Evolutionary conservation across 2,113 vertebrate genomes (phyloP).

Genomic region (Forbesichthys papilliferus): DNA sequence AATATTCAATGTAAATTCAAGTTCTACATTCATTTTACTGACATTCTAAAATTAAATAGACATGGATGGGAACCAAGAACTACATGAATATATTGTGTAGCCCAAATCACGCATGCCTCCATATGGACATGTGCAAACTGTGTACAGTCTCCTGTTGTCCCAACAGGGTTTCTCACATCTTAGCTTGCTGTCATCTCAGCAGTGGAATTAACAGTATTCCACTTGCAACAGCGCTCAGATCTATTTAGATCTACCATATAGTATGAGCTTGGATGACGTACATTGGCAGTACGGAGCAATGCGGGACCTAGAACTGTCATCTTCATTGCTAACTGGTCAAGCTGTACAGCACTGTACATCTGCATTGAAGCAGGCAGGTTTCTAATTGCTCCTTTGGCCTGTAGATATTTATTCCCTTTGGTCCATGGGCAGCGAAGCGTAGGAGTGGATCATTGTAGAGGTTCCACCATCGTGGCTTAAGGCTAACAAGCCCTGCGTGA

Average conservation of each 20-base stretch:
- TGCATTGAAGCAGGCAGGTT: constrained; percentile 9
- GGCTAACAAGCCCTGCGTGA: constrained; percentile 31
- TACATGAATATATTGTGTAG: too few species aligned
- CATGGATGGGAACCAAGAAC: too few species aligned
- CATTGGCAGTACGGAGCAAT: neutral
- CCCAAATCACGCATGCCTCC: neutral
- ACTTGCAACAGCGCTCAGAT: neutral
- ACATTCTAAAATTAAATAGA: too few species aligned
- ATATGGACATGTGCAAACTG: neutral
- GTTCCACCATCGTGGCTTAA: constrained; percentile 27
- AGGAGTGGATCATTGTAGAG: constrained; percentile 45
- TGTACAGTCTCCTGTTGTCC: neutral
- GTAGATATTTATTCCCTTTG: constrained; percentile 39
- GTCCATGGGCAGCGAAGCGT: constrained; percentile 23
- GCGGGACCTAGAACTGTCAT: neutral
- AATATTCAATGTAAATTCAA: too few species aligned
- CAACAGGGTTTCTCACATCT: neutral
- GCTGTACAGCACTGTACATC: neutral
- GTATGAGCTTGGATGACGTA: neutral
- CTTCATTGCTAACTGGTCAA: constrained; percentile 13
- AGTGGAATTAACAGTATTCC: constrained; percentile 1
- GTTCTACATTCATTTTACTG: too few species aligned
- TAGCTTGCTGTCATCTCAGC: constrained; percentile 13
- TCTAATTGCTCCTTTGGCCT: constrained; percentile 46
- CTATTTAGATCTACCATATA: neutral